phyloP scores from a whole-genome alignment of 2,113 vertebrate genomes.

The Osmerus mordax region DNA sequence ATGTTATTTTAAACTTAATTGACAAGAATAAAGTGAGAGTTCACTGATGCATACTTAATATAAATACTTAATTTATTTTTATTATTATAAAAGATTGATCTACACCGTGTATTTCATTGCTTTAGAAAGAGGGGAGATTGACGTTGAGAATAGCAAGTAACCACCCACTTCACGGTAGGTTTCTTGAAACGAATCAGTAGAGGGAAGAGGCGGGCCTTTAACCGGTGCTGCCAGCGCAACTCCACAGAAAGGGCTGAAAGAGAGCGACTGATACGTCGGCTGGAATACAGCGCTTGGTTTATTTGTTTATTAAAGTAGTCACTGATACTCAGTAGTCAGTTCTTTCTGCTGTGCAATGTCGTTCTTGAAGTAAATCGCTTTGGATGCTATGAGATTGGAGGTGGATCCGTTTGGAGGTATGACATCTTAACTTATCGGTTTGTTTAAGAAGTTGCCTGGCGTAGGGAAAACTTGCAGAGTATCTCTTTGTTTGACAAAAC shows the following conservation, averaged over 20 bases:
- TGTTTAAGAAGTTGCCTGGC: neutral
- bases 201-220: constrained; percentile 21
- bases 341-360: no score
- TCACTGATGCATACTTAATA: no score
- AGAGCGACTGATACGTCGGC: constrained; percentile 1
- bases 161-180: neutral
- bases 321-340: neutral
- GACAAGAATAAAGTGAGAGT: neutral
- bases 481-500: no score
- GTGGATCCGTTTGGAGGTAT: constrained; percentile 17
- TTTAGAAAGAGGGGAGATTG: constrained; percentile 18
- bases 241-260: constrained; percentile 10
- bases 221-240: constrained; percentile 18
- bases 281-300: neutral
- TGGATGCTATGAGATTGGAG: constrained; percentile 13
- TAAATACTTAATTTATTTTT: no score
- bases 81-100: no score
- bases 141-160: constrained; percentile 15
- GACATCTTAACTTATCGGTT: neutral
- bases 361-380: neutral
- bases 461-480: neutral
- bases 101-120: neutral
- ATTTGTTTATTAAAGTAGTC: neutral
- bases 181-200: constrained; percentile 19
- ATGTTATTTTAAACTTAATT: neutral